Evolutionary conservation across 92 coral and sea anemone genomes (phyloP), one percentile per base, ranked within the genome.

Genomic region (Muricea muricata): DNA sequence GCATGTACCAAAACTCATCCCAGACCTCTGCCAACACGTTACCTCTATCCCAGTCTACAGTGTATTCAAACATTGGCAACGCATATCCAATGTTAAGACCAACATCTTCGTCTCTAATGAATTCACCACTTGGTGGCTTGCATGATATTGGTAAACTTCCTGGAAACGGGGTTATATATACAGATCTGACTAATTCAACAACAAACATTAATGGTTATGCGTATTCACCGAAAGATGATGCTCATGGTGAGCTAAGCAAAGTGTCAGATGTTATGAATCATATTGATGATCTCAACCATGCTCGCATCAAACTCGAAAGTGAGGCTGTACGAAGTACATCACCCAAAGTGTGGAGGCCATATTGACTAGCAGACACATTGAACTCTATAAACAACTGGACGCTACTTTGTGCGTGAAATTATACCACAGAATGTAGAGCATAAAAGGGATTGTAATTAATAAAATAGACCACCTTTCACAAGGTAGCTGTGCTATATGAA

Each of bases 271-370:
- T 78, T 78, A 78, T 78, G 83, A 78, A 78, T 78, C 83, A 78
- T 18, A 78, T 78, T 32, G 83, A 78, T 56, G 71, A 78, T 34
- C 54, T 78, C 0, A 78, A 17, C 34, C 83, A 78, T 40, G 83
- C 71, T 8, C 57, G 83, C 8, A 78, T 78, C 26, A 78, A 78
- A 55, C 83, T 78, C 23, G 83, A 78, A 78, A 78, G 24, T 72
- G 83, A 78, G 71, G 83, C 83, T 56, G 83, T 78, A 29, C 52
- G 83, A 3, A 78, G 83, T 39, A 78, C 70, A 25, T 78, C 83
- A 34, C 83, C 83, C 30, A 78, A 78, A 39, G 83, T 78, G 34
- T 78, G 83, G 83, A 52, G 83, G 55, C 83, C 83, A 58, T 78
- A 78, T 58, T 74, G 80, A 74, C 80, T 25, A 63, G 9, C 21